A percentile compares a stretch with the other conserved stretches of the same genome.
These are phyloP conservation scores for Scolopax bukidnonensis DNA, from an alignment of 2,797 vertebrate species.

Conservation along the genomic window DNA sequence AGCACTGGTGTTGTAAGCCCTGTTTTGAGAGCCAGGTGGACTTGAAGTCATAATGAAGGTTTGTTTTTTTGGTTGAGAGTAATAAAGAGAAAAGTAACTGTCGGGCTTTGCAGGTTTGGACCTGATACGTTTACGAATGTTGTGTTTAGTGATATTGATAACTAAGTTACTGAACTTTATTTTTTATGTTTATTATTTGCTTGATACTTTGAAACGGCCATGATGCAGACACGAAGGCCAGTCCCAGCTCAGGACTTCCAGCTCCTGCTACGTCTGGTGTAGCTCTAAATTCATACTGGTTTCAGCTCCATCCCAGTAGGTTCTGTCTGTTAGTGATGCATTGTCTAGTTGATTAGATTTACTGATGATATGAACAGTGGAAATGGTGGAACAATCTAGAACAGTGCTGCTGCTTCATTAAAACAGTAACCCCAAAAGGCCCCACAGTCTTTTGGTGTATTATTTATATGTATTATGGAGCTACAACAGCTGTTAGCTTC, in stretches of 20 bases:
- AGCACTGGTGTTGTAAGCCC: not conserved
- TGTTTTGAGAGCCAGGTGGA: not conserved
- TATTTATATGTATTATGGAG: slow-evolving; percentile 7
- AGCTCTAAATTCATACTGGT: not conserved
- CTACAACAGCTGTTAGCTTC: slow-evolving; percentile 33
- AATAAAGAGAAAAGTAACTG: not conserved
- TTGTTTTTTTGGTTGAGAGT: not conserved
- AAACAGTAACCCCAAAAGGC: slow-evolving; percentile 3
- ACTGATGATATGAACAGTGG: not conserved
- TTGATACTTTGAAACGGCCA: not conserved
- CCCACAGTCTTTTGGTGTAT: not conserved
- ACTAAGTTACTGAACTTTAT: not conserved
- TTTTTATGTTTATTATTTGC: slow-evolving; percentile 6
- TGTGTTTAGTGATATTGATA: not conserved
- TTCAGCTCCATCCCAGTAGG: not conserved
- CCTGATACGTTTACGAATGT: not conserved
- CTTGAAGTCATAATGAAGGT: not conserved
- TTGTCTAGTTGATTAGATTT: not conserved
- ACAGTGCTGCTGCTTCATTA: not conserved
- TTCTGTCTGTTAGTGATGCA: not conserved
- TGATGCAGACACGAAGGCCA: not conserved
- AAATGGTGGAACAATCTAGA: not conserved
- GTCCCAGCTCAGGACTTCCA: not conserved
- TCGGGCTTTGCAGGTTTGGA: not conserved
- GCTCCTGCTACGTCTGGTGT: not conserved